phyloP scores from a whole-genome alignment of 2,797 vertebrate genomes.

The Notolabrus celidotus region DNA sequence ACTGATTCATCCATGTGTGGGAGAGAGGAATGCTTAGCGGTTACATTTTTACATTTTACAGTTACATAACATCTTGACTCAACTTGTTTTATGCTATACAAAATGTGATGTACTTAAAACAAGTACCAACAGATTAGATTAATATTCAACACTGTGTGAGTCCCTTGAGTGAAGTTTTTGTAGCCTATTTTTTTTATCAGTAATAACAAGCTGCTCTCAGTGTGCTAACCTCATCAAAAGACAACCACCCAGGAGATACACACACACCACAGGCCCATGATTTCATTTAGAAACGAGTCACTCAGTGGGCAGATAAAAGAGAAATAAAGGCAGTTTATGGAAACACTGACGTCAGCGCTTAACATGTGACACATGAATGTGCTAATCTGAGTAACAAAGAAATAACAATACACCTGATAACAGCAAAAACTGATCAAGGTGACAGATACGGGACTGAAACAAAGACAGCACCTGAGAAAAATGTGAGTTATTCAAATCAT shows the following conservation, averaged over 20 bases:
- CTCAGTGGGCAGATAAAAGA: neutral
- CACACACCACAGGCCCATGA: neutral
- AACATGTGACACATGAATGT: slow-evolving; percentile 16
- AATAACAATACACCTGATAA: slow-evolving; percentile 10
- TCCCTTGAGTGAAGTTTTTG: neutral
- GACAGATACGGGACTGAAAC: slow-evolving; percentile 18
- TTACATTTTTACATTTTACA: neutral
- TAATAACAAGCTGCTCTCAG: slow-evolving; percentile 8
- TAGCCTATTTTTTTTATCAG: slow-evolving; percentile 8
- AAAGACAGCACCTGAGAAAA: slow-evolving; percentile 10
- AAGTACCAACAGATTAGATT: slow-evolving; percentile 8
- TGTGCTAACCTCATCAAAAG: slow-evolving; percentile 8
- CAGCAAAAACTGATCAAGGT: slow-evolving; percentile 15
- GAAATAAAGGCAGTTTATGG: neutral
- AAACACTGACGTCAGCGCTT: slow-evolving; percentile 41
- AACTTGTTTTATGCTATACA: neutral
- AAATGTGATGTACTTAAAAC: neutral
- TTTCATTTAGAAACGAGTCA: slow-evolving; percentile 30
- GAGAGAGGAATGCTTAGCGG: neutral
- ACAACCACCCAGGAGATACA: slow-evolving; percentile 2
- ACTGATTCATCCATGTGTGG: slow-evolving; percentile 9
- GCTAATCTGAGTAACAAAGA: slow-evolving; percentile 24
- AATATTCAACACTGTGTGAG: neutral
- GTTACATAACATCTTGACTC: slow-evolving; percentile 2
- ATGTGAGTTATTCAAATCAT: slow-evolving; percentile 40